Conservation (phyloP, 1,140 invertebrate genomes). For the Metopolophium dirhodum region DNA sequence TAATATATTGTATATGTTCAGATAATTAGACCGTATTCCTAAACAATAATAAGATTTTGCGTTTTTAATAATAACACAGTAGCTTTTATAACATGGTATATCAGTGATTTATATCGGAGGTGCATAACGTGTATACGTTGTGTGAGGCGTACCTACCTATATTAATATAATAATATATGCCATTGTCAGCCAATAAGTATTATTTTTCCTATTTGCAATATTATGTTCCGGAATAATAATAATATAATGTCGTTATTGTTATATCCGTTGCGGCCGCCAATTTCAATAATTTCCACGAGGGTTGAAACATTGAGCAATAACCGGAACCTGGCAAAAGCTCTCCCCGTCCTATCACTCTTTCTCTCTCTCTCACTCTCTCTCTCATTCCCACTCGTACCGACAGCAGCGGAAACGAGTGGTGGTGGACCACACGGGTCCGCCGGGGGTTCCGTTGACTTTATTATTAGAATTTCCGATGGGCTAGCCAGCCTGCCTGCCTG, state of each 20-base stretch:
- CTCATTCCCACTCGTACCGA: neutral
- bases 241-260: conserved; percentile 41
- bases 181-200: conserved; percentile 29
- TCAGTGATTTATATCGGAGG: neutral
- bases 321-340: conserved; percentile 44
- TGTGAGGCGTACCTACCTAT: neutral
- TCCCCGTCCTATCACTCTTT: neutral
- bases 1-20: neutral
- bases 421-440: neutral
- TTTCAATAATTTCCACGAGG: conserved; percentile 54
- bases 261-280: conserved; percentile 37
- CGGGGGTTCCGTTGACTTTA: conserved; percentile 51
- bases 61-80: neutral
- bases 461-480: conserved; percentile 56
- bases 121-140: neutral
- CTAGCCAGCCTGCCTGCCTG: neutral
- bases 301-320: conserved; percentile 51
- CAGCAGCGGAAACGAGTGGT: neutral
- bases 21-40: neutral
- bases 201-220: neutral
- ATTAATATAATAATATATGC: neutral
- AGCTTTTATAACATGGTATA: neutral
- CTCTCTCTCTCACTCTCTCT: neutral
- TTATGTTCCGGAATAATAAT: neutral
- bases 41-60: neutral